Percentiles rank a stretch among this genome's conserved stretches.
Evolutionary conservation across 1,140 invertebrate genomes (phyloP).

Genomic region (honey bee (Apis mellifera)): Amel_HAv3.1 CM009942.2:7468001-7468500

Average conservation of each 20-base stretch:
- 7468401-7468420: too few species aligned
- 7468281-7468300: neutral
- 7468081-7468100: neutral
- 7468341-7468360: neutral
- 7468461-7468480: too few species aligned
- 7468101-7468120: slow-evolving; percentile 51
- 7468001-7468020: slow-evolving; percentile 19
- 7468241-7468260: neutral
- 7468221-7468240: slow-evolving; percentile 10
- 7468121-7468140: slow-evolving; percentile 56
- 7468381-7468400: too few species aligned
- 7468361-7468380: too few species aligned
- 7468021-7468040: slow-evolving; percentile 46
- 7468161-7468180: neutral
- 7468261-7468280: neutral
- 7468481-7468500: too few species aligned
- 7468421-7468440: too few species aligned
- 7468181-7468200: slow-evolving; percentile 32
- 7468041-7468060: slow-evolving; percentile 49
- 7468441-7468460: too few species aligned
- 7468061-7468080: neutral
- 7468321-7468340: neutral
- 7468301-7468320: neutral
- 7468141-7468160: slow-evolving; percentile 24
- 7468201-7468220: slow-evolving; percentile 17